Percentiles rank a stretch among this genome's conserved stretches.
Evolutionary conservation across 2,113 vertebrate genomes (phyloP).

Genomic region (Syrrhaptes paradoxus): DNA sequence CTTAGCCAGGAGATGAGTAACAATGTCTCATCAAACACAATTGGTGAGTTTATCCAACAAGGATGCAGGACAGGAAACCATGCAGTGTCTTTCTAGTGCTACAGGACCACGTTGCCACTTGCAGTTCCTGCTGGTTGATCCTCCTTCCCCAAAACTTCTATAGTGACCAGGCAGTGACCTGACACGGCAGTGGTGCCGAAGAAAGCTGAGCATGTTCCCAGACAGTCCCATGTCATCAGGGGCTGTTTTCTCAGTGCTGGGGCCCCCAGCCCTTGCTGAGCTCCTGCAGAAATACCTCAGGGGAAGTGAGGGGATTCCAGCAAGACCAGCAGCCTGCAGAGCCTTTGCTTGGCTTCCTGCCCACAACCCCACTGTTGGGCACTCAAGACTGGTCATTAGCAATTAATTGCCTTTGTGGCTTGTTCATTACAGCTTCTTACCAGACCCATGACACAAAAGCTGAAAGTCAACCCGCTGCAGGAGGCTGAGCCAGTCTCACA

Average conservation of each 20-base stretch:
- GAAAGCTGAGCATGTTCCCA: not conserved
- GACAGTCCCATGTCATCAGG: not conserved
- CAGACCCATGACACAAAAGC: not conserved
- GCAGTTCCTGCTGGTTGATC: not conserved
- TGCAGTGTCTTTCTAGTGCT: accelerated
- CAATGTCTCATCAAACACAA: not conserved
- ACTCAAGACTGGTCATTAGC: not conserved
- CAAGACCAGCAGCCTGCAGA: not conserved
- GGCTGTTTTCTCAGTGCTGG: not conserved
- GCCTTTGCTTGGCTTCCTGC: not conserved
- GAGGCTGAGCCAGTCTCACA: not conserved
- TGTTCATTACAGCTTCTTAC: not conserved
- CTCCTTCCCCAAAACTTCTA: not conserved
- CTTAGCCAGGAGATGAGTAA: not conserved
- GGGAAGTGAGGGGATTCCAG: not conserved
- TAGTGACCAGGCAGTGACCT: not conserved
- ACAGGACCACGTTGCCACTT: accelerated
- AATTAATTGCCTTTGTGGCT: not conserved
- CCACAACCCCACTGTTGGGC: not conserved
- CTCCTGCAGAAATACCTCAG: not conserved
- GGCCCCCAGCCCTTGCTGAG: not conserved
- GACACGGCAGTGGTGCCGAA: not conserved
- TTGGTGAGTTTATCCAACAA: not conserved
- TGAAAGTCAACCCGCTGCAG: not conserved
- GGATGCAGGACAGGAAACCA: not conserved